phyloP scores from a whole-genome alignment of 1,140 invertebrate species.

The Danaus plexippus region DNA sequence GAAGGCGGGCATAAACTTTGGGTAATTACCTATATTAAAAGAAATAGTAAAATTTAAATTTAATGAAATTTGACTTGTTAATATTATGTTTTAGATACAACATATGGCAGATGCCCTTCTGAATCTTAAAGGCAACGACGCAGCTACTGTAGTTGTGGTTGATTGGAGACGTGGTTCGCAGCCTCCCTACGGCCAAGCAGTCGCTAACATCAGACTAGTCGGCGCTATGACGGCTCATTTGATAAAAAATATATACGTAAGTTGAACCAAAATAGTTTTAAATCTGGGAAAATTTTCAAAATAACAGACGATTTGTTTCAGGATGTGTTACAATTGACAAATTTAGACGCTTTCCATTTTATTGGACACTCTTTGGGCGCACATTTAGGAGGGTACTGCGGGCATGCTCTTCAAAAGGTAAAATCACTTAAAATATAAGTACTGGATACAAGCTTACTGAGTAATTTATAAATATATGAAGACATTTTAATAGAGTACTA shows the following conservation, averaged over 20 bases:
- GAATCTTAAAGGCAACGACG: conserved; percentile 77
- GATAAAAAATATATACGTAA: conserved; percentile 72
- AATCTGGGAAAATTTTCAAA: not conserved
- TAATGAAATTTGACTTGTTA: not conserved
- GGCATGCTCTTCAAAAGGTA: conserved; percentile 78
- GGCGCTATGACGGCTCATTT: conserved; percentile 87
- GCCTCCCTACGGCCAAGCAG: conserved; percentile 91
- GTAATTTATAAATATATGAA: no score
- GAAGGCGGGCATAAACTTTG: conserved; percentile 85
- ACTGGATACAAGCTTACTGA: no score
- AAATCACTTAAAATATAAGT: conserved; percentile 8
- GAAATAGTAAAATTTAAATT: not conserved
- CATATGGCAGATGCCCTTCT: conserved; percentile 73
- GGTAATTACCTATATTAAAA: conserved; percentile 68
- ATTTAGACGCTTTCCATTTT: conserved; percentile 80
- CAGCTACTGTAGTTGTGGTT: conserved; percentile 83
- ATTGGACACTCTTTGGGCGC: conserved; percentile 93
- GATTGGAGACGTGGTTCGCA: conserved; percentile 89
- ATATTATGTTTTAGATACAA: conserved; percentile 53
- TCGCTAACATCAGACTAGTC: conserved; percentile 90
- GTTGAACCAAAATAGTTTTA: conserved; percentile 40
- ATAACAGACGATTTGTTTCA: conserved; percentile 32
- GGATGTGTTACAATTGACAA: conserved; percentile 70
- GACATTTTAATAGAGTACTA: no score
- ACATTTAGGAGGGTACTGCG: conserved; percentile 88